phyloP scores from a whole-genome alignment of 2,797 vertebrate genomes.

The Otolemur crassicaudatus region DNA sequence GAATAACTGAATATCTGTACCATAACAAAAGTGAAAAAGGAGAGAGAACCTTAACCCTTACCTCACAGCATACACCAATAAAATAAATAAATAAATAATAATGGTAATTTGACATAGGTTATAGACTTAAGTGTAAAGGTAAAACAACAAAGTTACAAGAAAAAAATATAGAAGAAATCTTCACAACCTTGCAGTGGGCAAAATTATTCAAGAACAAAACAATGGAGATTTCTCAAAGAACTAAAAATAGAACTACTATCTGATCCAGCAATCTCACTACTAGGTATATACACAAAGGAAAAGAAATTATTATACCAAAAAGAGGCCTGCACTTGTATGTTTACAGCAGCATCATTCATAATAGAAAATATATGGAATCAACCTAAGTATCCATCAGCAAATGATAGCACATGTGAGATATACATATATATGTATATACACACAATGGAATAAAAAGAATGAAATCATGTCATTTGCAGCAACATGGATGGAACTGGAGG shows the following conservation, averaged over 20 bases:
- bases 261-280: not conserved
- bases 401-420: not conserved
- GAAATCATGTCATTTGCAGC: not conserved
- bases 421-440: not conserved
- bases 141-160: constrained; percentile 20
- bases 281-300: not conserved
- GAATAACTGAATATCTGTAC: not conserved
- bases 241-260: not conserved
- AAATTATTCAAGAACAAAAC: constrained; percentile 49
- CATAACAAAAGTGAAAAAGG: not conserved
- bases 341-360: not conserved
- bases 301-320: not conserved
- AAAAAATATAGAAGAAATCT: constrained; percentile 11
- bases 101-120: not conserved
- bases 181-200: not conserved
- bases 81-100: not conserved
- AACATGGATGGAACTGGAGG: not conserved
- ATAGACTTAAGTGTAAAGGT: constrained; percentile 18
- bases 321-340: not conserved
- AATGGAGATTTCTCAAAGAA: not conserved
- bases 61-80: not conserved
- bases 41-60: not conserved
- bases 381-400: not conserved
- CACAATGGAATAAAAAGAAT: not conserved
- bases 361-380: not conserved